phyloP scores from a whole-genome alignment of 2,888 invertebrate species.

The Arge pagana region DNA sequence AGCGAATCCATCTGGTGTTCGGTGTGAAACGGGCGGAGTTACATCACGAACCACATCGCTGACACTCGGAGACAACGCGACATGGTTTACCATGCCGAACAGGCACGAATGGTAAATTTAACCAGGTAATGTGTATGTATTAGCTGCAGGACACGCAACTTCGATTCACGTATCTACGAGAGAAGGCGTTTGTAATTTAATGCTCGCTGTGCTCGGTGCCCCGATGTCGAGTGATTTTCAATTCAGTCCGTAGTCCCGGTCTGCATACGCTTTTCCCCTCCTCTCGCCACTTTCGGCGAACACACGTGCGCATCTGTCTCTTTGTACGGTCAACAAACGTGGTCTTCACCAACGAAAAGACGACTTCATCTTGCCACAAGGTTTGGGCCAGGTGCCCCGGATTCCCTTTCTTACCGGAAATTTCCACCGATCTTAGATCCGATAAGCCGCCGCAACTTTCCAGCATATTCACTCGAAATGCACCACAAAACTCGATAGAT shows the following conservation, averaged over 20 bases:
- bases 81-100: slow-evolving; percentile 10
- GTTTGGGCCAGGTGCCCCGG: too few relatives aligned
- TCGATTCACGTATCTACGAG: slow-evolving; percentile 1
- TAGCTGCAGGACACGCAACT: too few relatives aligned
- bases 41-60: slow-evolving; percentile 4
- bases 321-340: slow-evolving; percentile 21
- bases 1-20: not conserved
- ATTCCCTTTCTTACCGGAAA: too few relatives aligned
- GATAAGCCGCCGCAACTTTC: too few relatives aligned
- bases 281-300: not conserved
- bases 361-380: slow-evolving; percentile 22
- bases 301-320: slow-evolving; percentile 23
- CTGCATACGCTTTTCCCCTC: slow-evolving; percentile 2
- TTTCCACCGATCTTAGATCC: too few relatives aligned
- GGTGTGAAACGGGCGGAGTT: slow-evolving; percentile 2
- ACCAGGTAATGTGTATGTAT: too few relatives aligned
- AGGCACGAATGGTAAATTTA: slow-evolving; percentile 10
- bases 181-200: slow-evolving; percentile 15
- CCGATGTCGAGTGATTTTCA: slow-evolving; percentile 24
- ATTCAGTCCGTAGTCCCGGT: slow-evolving; percentile 18
- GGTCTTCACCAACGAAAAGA: slow-evolving; percentile 18
- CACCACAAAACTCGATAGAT: too few relatives aligned
- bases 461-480: too few relatives aligned
- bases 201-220: slow-evolving; percentile 5
- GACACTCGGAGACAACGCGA: slow-evolving; percentile 8